phyloP scores from a whole-genome alignment of 2,113 vertebrate genomes.

The Anhinga rufa region DNA sequence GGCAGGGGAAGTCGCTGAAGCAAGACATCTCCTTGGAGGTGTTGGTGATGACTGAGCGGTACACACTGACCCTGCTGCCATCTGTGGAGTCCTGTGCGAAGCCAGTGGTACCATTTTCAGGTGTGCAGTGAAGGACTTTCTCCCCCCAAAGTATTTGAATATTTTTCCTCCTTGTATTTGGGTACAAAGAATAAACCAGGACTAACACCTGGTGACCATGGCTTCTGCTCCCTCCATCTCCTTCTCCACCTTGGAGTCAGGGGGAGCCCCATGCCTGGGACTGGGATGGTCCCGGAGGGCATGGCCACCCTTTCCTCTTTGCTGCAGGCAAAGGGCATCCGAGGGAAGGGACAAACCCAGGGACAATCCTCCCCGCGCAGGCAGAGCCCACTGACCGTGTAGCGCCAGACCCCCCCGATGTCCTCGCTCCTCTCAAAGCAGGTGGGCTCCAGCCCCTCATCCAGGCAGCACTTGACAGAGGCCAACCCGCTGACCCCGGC shows the following conservation, averaged over 20 bases:
- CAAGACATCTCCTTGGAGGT: slow-evolving; percentile 92
- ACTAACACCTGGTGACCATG: background rate
- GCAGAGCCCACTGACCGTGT: slow-evolving; percentile 68
- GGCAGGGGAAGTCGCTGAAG: slow-evolving; percentile 90
- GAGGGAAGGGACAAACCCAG: background rate
- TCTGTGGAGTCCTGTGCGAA: slow-evolving; percentile 73
- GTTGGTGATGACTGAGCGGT: slow-evolving; percentile 84
- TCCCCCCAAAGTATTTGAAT: background rate
- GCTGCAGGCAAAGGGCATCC: background rate
- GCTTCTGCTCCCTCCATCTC: background rate
- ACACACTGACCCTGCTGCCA: slow-evolving; percentile 70
- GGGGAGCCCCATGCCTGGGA: background rate
- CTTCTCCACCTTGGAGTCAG: background rate
- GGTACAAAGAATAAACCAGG: background rate
- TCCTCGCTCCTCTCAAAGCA: slow-evolving; percentile 84
- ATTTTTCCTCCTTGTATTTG: background rate
- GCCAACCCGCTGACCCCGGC: slow-evolving; percentile 79
- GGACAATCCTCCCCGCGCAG: background rate
- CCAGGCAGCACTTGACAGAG: slow-evolving; percentile 83
- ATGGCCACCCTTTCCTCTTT: background rate
- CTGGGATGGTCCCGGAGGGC: accelerated
- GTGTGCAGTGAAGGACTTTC: background rate
- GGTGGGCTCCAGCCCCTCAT: slow-evolving; percentile 81
- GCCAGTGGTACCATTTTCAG: background rate
- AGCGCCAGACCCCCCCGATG: slow-evolving; percentile 87